Percentiles rank a stretch among this genome's conserved stretches.
Conservation (phyloP, 2,797 vertebrate genomes). For the Clamator glandarius region DNA sequence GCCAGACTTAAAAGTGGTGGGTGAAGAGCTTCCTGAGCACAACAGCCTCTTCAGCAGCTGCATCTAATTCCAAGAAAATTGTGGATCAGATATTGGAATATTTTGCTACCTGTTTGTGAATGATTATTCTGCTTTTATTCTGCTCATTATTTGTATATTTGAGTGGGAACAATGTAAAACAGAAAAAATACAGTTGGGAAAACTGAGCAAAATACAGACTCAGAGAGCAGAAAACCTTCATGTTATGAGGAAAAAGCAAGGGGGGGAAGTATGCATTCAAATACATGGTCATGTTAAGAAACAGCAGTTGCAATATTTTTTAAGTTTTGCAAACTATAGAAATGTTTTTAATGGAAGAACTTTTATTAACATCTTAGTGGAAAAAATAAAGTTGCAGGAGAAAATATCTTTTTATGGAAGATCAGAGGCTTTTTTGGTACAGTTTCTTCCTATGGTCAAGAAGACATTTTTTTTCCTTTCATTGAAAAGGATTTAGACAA, state of each 20-base stretch:
- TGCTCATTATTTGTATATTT: not conserved
- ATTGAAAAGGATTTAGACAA: not conserved
- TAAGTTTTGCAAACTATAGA: not conserved
- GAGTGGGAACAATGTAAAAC: not conserved
- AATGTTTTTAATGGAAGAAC: not conserved
- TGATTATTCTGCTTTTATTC: not conserved
- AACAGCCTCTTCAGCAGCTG: not conserved
- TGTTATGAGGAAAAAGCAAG: accelerated
- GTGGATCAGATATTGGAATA: not conserved
- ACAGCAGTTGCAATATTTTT: not conserved
- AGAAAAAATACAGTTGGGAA: not conserved
- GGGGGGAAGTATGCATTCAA: not conserved
- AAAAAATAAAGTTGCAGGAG: not conserved
- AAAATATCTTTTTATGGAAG: not conserved
- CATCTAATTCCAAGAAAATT: not conserved
- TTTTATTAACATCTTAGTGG: not conserved
- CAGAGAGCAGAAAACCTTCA: not conserved
- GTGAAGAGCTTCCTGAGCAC: not conserved
- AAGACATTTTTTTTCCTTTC: not conserved
- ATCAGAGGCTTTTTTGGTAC: not conserved
- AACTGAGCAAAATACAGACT: not conserved
- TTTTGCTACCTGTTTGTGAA: not conserved
- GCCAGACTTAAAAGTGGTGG: not conserved
- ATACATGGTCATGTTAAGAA: not conserved
- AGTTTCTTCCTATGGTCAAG: not conserved